These are phyloP conservation scores for Trichoplusia ni DNA, from an alignment of 1,140 invertebrate species.

Conservation along the genomic window DNA sequence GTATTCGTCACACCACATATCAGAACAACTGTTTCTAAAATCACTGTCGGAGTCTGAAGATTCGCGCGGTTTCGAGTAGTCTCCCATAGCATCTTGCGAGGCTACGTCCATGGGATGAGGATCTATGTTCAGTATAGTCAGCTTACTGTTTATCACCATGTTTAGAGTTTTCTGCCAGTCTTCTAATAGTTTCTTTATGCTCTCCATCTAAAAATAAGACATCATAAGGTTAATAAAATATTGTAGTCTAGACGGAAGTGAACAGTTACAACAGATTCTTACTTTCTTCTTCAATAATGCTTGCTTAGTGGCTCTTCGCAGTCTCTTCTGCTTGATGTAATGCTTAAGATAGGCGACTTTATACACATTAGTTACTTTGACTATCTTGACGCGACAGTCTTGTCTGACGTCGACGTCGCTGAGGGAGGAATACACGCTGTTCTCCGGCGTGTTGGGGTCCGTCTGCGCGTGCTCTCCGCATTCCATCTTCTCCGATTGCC, in stretches of 20 bases:
- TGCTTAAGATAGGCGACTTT: constrained; percentile 71
- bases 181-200: constrained; percentile 66
- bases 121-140: constrained; percentile 54
- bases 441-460: constrained; percentile 37
- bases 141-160: constrained; percentile 64
- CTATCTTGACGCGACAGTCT: constrained; percentile 67
- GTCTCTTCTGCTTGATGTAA: constrained; percentile 68
- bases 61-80: constrained; percentile 54
- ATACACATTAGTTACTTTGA: constrained; percentile 74
- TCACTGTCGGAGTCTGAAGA: constrained; percentile 62
- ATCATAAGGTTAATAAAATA: background rate
- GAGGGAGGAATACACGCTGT: constrained; percentile 55
- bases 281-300: constrained; percentile 73
- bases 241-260: too few species aligned
- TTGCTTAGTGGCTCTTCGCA: constrained; percentile 60
- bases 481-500: constrained; percentile 38
- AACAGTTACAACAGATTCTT: constrained; percentile 1
- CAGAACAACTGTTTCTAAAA: constrained; percentile 44
- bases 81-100: constrained; percentile 67
- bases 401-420: constrained; percentile 51
- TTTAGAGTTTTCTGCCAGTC: constrained; percentile 70
- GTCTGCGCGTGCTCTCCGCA: constrained; percentile 37
- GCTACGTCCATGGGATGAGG: constrained; percentile 48
- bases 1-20: constrained; percentile 54
- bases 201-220: constrained; percentile 58